Evolutionary conservation across 2,113 vertebrate species (phyloP), one percentile per base, ranked within the genome.

Genomic region (Sapayoa aenigma): DNA sequence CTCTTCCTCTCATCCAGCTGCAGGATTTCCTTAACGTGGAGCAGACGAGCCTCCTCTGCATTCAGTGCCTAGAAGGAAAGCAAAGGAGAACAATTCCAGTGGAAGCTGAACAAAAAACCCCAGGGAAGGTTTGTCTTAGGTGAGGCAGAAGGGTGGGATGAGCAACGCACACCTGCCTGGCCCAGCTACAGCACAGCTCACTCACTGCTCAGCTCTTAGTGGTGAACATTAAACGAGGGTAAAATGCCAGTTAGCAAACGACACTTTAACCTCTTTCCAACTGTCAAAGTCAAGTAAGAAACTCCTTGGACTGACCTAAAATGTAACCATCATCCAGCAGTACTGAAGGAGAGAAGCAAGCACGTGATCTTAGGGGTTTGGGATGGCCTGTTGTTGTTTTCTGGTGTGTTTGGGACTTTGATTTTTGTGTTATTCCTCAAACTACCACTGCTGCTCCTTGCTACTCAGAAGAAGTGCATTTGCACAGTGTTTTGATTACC

Each of bases 1-100:
- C 99, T 98, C 95, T 99, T 99, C 96, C 99, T 98, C 96, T 99
- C 99, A 46, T 99, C 99, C 11, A 99, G 4, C 96, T 98, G 98
- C 99, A 99, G 98, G 63, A 99, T 96, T 71, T 98, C 98, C 12
- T 99, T 98, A 33, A 99, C 97, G 0, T 99, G 98, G 85, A 99
- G 99, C 89, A 99, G 98, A 37, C 99, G 98, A 94, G 98, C 98
- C 91, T 99, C 99, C 96, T 99, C 99, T 39, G 99, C 99, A 39
- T 98, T 98, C 47, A 99, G 93, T 25, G 99, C 99, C 99, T 99
- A 82, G 10, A 82, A 31, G 33, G 21, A 79, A 72, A 72, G 16
- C 21, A 67, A 41, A 90, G 16, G 25, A 52, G 37, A 56, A 14
- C 5, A 30, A 16, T 17, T 14, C 2, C 17, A 52, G 6, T 50